Evolutionary conservation across 1,140 invertebrate species (phyloP), one percentile per base, ranked within the genome.

Genomic region (Chrysopa pallens): DNA sequence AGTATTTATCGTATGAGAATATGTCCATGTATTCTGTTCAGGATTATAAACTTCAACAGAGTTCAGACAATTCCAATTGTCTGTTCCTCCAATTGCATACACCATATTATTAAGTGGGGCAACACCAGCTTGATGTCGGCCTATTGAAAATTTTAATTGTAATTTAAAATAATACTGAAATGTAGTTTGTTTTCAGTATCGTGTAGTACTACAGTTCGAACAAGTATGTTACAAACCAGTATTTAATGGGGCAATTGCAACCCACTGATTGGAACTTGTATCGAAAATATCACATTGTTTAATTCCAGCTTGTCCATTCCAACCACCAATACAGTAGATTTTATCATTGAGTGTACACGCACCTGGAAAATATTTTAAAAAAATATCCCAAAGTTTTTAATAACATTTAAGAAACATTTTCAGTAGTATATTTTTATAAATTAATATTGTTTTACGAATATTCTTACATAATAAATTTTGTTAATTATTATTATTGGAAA

Each of bases 321-420:
- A 83, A 27, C 86, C 86, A 29, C 87, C 86, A 43, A 87, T 69
- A 54, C 80, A 80, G 63, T 80, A 87, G 41, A 87, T 66, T 45
- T 73, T 68, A n/a, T 63, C 72, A 49, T 77, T 68, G 29, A 84
- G 51, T 12, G 69, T 71, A 45, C 80, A 84, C 28, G 85, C 78
- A 39, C 80, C 83, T 73, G 52, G 8, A 45, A 47, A 36, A 23
- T 23, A 23, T 23, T 23, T 23, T 23, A 23, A 23, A 23, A 23
- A 23, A 2, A 23, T 23, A 23, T 5, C 17, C 17, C 17, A 23
- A 2, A 23, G 2, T 23, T 23, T 23, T 23, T 23, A 23, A 23
- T 23, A 23, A 23, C 5, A 23, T 23, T 23, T 23, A 23, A 23
- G 2, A 23, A 23, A 23, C 5, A 3, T 23, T 23, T 23, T 23